Evolutionary conservation across 1,140 invertebrate species (phyloP).

Genomic region (Leptinotarsa undecemlineata): DNA sequence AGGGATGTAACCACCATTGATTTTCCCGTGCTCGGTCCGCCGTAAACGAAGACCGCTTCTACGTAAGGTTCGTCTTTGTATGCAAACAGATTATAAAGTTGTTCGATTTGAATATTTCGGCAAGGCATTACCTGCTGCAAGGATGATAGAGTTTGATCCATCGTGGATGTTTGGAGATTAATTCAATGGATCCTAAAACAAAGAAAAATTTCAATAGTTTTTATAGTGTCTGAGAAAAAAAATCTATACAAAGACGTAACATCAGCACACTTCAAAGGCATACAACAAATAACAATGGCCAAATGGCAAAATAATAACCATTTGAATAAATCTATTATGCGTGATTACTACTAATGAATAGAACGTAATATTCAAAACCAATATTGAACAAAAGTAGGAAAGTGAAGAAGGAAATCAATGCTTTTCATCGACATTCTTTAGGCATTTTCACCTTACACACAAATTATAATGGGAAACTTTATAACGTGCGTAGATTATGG

Average conservation of each 20-base stretch:
- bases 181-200: constrained; percentile 9
- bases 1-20: constrained; percentile 67
- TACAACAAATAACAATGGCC: too few species aligned
- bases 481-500: background rate
- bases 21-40: constrained; percentile 81
- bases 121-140: constrained; percentile 57
- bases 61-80: constrained; percentile 63
- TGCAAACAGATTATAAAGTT: constrained; percentile 65
- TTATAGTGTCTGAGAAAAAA: background rate
- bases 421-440: too few species aligned
- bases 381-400: too few species aligned
- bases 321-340: too few species aligned
- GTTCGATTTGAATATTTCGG: constrained; percentile 62
- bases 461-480: background rate
- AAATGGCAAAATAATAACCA: too few species aligned
- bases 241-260: background rate
- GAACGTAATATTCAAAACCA: too few species aligned
- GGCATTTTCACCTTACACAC: too few species aligned
- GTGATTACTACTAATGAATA: too few species aligned
- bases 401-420: too few species aligned
- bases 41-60: constrained; percentile 72
- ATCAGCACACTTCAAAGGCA: too few species aligned
- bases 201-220: background rate
- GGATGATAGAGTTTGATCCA: constrained; percentile 14
- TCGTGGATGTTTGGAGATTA: background rate